Conservation (phyloP, 1,140 invertebrate genomes). For the Holotrichia oblita region DNA sequence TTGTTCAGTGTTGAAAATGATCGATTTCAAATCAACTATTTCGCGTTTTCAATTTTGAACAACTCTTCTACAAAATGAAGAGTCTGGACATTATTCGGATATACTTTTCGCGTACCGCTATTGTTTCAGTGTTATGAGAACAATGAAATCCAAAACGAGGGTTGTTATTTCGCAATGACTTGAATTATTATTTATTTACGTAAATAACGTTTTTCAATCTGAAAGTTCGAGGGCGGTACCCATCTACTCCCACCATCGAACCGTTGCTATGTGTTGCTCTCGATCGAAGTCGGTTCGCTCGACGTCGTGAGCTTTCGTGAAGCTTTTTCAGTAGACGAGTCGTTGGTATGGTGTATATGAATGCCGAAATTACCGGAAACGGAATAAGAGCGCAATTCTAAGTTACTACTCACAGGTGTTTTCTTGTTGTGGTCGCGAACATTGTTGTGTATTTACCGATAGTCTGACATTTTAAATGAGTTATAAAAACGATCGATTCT, state of each 20-base stretch:
- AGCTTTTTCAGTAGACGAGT: constrained; percentile 38
- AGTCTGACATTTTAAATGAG: neutral
- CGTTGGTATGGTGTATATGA: constrained; percentile 36
- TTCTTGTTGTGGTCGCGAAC: constrained; percentile 11
- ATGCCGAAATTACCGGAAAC: constrained; percentile 20
- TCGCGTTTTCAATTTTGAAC: neutral
- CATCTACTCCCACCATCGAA: constrained; percentile 34
- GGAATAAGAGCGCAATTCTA: constrained; percentile 19
- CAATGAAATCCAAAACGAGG: constrained; percentile 12
- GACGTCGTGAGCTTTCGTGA: constrained; percentile 43
- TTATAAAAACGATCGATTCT: neutral
- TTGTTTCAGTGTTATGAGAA: neutral
- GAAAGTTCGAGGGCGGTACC: constrained; percentile 48
- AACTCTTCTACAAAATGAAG: neutral
- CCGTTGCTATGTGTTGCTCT: constrained; percentile 52
- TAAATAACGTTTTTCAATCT: constrained; percentile 32
- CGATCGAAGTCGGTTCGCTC: constrained; percentile 49
- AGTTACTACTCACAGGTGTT: constrained; percentile 15
- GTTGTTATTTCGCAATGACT: constrained; percentile 20
- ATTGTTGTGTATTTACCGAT: constrained; percentile 10
- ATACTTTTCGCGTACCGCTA: neutral
- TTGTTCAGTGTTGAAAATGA: no score
- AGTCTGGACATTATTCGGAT: neutral
- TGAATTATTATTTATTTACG: constrained; percentile 26
- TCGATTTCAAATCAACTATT: neutral